phyloP scores from a whole-genome alignment of 2,888 invertebrate species.

The Hartigia nigra region DNA sequence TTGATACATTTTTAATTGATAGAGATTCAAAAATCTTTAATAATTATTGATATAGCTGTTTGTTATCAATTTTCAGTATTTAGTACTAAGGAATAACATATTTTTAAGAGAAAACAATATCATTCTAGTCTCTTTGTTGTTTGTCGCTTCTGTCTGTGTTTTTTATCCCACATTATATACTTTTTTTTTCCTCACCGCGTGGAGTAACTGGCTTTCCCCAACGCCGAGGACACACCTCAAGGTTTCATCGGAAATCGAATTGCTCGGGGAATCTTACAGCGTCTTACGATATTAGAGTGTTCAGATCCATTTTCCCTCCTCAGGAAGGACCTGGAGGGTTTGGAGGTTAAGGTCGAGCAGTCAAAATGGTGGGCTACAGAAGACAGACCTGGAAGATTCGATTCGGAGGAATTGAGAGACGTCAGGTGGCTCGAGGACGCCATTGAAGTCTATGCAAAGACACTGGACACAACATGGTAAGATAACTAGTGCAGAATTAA shows the following conservation, averaged over 20 bases:
- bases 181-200: background rate
- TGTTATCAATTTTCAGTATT: background rate
- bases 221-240: background rate
- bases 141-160: background rate
- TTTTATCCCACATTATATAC: background rate
- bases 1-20: background rate
- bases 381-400: slow-evolving; percentile 41
- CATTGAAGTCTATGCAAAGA: slow-evolving; percentile 46
- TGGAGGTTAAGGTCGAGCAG: slow-evolving; percentile 49
- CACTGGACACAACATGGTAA: slow-evolving; percentile 55
- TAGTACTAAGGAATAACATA: background rate
- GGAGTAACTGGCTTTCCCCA: background rate
- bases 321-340: slow-evolving; percentile 49
- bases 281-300: background rate
- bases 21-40: background rate
- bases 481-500: slow-evolving; percentile 7
- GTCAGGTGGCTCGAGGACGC: slow-evolving; percentile 57
- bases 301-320: background rate
- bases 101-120: background rate
- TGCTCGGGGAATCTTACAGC: background rate
- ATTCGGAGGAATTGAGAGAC: slow-evolving; percentile 51
- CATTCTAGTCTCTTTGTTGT: background rate
- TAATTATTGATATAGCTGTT: too few species aligned
- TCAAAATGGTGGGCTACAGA: slow-evolving; percentile 52
- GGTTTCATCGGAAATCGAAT: background rate